A percentile compares a stretch with the other conserved stretches of the same genome.
Conservation (phyloP, 2,888 invertebrate genomes). For the Dolomedes plantarius region DNA sequence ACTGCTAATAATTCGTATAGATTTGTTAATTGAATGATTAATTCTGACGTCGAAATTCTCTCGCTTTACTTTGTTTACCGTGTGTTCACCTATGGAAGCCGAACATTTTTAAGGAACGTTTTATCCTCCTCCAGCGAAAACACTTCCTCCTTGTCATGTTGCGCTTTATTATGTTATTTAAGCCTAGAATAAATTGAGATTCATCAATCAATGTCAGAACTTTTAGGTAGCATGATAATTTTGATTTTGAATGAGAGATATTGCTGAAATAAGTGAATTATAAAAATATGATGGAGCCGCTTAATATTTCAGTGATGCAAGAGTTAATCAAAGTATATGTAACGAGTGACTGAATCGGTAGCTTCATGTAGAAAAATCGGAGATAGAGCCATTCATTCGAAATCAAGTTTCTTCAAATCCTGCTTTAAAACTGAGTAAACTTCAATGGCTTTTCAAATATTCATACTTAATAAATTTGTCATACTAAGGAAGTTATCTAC, state of each 20-base stretch:
- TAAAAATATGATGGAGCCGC: not conserved
- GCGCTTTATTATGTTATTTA: constrained; percentile 11
- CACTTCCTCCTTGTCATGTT: not conserved
- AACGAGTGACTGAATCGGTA: not conserved
- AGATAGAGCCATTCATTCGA: too few relatives aligned
- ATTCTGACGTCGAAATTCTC: constrained; percentile 4
- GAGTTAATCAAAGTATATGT: not conserved
- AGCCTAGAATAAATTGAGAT: constrained; percentile 12
- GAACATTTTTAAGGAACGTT: not conserved
- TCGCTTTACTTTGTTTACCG: not conserved
- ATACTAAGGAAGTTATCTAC: too few relatives aligned
- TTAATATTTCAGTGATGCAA: not conserved
- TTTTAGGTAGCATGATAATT: constrained; percentile 21
- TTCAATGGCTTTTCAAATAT: too few relatives aligned
- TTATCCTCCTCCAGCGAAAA: not conserved
- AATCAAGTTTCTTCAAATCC: too few relatives aligned
- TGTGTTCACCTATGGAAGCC: not conserved
- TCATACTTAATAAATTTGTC: too few relatives aligned
- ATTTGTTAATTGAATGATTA: constrained; percentile 23
- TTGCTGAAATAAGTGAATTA: not conserved
- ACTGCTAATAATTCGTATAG: constrained; percentile 11
- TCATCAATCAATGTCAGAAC: constrained; percentile 28
- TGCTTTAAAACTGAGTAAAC: too few relatives aligned
- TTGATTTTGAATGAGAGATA: constrained; percentile 15
- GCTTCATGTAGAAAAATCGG: too few relatives aligned